Percentiles rank a stretch among this genome's conserved stretches.
Evolutionary conservation across 2,113 vertebrate species (phyloP).

Genomic region (Gopherus evgoodei): DNA sequence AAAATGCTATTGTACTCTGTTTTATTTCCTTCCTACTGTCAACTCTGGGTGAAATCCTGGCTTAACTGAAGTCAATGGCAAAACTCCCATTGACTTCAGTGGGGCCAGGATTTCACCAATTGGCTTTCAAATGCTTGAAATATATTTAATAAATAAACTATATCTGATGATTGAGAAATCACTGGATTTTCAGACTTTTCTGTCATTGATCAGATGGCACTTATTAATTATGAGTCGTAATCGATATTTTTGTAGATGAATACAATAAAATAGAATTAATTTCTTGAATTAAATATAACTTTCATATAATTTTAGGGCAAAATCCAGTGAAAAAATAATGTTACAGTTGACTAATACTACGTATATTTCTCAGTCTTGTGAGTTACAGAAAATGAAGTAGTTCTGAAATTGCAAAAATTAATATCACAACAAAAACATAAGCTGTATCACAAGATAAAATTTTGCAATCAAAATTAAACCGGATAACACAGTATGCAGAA

Average conservation of each 20-base stretch:
- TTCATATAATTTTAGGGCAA: background rate
- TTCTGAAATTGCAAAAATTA: background rate
- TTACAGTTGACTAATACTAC: background rate
- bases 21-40: background rate
- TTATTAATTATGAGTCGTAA: background rate
- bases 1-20: background rate
- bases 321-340: background rate
- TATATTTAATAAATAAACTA: background rate
- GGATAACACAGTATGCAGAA: background rate
- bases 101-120: background rate
- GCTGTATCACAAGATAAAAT: background rate
- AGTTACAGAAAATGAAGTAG: background rate
- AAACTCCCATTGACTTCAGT: background rate
- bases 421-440: fast-evolving
- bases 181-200: background rate
- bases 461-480: background rate
- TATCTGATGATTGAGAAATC: background rate
- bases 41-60: background rate
- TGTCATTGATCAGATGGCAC: background rate
- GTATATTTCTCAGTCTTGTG: background rate
- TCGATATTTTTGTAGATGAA: background rate
- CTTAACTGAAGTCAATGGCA: background rate
- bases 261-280: background rate
- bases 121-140: background rate
- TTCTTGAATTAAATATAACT: background rate